Percentiles rank a stretch among this genome's conserved stretches.
Evolutionary conservation across 2,113 vertebrate species (phyloP).

Genomic region (Microcebus murinus): DNA sequence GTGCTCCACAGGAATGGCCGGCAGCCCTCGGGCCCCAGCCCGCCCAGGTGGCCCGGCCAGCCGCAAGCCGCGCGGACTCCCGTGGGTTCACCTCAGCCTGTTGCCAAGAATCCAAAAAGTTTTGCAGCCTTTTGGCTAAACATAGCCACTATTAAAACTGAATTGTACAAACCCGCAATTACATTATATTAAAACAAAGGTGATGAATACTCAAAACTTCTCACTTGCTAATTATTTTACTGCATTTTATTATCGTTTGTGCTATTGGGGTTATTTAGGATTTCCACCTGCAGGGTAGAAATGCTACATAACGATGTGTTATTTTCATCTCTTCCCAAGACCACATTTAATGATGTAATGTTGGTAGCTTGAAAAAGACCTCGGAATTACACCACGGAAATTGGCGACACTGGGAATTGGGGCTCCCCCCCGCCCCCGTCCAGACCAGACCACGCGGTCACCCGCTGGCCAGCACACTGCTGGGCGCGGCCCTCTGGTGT

Average conservation of each 20-base stretch:
- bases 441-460: background rate
- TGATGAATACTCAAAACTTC: too few species aligned
- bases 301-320: accelerated
- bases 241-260: too few species aligned
- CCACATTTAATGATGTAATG: accelerated
- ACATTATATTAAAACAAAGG: background rate
- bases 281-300: background rate
- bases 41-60: accelerated
- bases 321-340: background rate
- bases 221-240: background rate
- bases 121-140: background rate
- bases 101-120: background rate
- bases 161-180: background rate
- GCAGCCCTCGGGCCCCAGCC: background rate
- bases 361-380: background rate
- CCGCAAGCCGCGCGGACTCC: accelerated
- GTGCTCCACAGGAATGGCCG: accelerated
- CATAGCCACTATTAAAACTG: background rate
- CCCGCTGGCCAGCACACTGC: accelerated
- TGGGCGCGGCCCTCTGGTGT: background rate
- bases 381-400: accelerated
- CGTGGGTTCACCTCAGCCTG: accelerated
- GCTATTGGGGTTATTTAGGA: background rate
- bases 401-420: background rate
- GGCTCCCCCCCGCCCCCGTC: background rate